Evolutionary conservation across 1,140 invertebrate species (phyloP), one percentile per base, ranked within the genome.

Genomic region (Anastrepha obliqua): DNA sequence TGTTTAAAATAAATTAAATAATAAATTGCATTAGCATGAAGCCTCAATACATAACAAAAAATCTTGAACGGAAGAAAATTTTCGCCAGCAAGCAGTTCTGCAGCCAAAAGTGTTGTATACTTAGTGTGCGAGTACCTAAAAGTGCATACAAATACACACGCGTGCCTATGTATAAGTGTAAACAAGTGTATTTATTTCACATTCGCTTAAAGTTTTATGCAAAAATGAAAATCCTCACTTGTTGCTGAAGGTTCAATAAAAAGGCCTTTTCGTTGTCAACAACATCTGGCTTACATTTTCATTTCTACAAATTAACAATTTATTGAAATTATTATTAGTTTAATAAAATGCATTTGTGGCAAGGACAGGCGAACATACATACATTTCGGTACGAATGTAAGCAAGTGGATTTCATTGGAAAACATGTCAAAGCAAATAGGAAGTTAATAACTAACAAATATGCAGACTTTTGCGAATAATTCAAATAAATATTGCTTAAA

Each of bases 341-440:
- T 5, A 74, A 74, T 74, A 15, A 17, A 74, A 5, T 74, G 42
- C 39, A 44, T 42, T 44, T 55, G 11, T 55, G 51, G 7, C 0
- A 44, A 44, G 42, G 4, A 74, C 17, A 39, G 67, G 39, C 67
- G 39, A 74, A 17, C 67, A 47, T 44, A 74, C 67, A 47, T 44
- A 67, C 39, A 39, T 39, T 67, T 67, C 39, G 29, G 44, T 6
- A 8, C 29, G 15, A 44, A 13, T 42, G 3, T 42, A 81, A 29
- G 29, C 29, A 29, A 29, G 29, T 29, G 29, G 17, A 47, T 42
- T 81, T 9, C 11, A 2, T 29, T 11, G n/a, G 20, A 20, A 55
- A 81, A 55, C 47, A 55, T 55, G 44, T 29, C 74, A 81, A 51
- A 81, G 47, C 47, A 81, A 81, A 81, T 81, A 55, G 47, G 74